These are phyloP conservation scores for Zalophus californianus DNA, from an alignment of 2,797 vertebrate genomes.

Conservation along the genomic window DNA sequence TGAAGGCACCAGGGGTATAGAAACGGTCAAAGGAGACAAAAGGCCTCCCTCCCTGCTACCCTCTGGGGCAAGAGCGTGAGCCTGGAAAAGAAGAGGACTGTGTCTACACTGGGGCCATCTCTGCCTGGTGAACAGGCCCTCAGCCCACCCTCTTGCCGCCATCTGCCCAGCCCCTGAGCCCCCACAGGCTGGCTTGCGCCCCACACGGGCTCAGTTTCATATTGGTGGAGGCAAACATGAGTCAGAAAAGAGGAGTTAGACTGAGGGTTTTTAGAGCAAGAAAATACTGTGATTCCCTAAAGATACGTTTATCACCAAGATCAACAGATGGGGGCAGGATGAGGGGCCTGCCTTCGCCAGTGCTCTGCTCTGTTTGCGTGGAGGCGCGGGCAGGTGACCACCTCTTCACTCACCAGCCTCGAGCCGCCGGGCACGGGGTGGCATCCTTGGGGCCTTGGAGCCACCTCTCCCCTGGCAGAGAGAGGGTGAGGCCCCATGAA, in stretches of 20 bases:
- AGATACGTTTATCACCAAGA: not conserved
- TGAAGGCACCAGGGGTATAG: not conserved
- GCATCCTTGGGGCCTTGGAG: not conserved
- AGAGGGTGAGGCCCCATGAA: no score
- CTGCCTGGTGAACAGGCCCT: not conserved
- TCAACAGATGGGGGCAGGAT: not conserved
- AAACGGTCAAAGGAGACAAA: not conserved
- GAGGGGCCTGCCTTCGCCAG: not conserved
- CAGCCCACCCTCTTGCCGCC: not conserved
- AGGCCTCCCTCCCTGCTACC: not conserved
- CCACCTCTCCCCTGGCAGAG: not conserved
- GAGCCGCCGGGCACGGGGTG: not conserved
- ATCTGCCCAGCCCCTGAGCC: not conserved
- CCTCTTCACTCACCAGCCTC: not conserved
- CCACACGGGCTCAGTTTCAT: not conserved
- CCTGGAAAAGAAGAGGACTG: not conserved
- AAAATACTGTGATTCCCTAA: not conserved
- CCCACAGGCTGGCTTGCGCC: no score
- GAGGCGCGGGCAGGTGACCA: no score
- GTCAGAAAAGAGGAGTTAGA: not conserved
- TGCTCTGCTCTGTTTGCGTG: fast-evolving
- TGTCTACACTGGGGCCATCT: not conserved
- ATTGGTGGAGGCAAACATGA: not conserved
- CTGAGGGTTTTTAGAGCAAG: not conserved
- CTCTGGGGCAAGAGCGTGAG: not conserved